A percentile compares a stretch with the other conserved stretches of the same genome.
phyloP scores from a whole-genome alignment of 2,888 invertebrate species.

The Tenthredo scrophulariae region DNA sequence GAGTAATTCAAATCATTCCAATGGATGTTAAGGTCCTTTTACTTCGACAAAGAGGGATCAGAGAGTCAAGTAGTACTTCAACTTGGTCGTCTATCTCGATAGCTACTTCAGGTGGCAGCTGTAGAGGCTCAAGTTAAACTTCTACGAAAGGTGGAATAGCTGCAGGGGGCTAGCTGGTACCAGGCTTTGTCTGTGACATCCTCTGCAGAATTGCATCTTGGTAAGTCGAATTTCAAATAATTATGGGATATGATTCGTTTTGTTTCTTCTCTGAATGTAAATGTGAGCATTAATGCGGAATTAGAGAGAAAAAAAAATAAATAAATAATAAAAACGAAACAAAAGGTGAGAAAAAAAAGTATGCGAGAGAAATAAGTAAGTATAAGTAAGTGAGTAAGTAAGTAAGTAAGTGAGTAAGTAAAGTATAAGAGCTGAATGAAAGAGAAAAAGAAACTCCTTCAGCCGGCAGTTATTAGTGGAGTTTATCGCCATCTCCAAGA shows the following conservation, averaged over 20 bases:
- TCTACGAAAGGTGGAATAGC: conserved; percentile 8
- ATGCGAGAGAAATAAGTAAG: not conserved
- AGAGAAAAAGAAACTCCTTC: conserved; percentile 44
- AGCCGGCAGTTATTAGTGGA: conserved; percentile 51
- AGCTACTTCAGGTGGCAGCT: not conserved
- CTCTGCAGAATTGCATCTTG: not conserved
- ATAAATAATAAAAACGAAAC: conserved; percentile 31
- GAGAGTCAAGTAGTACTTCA: conserved; percentile 2
- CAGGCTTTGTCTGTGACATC: not conserved
- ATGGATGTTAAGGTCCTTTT: conserved; percentile 13
- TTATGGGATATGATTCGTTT: not conserved
- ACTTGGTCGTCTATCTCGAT: conserved; percentile 10
- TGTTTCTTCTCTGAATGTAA: not conserved
- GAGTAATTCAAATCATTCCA: conserved; percentile 24
- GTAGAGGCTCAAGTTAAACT: conserved; percentile 4
- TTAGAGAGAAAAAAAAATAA: not conserved
- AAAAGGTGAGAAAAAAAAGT: not conserved
- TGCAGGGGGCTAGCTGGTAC: not conserved
- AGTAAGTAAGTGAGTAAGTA: conserved; percentile 10
- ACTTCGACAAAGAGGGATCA: conserved; percentile 24
- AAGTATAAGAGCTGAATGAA: conserved; percentile 25
- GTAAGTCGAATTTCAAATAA: not conserved
- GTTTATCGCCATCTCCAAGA: conserved; percentile 47
- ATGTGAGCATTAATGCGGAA: not conserved
- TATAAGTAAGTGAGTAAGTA: not conserved